A percentile compares a stretch with the other conserved stretches of the same genome.
Evolutionary conservation across 2,797 vertebrate species (phyloP).

Genomic region (Phoeniculus purpureus): DNA sequence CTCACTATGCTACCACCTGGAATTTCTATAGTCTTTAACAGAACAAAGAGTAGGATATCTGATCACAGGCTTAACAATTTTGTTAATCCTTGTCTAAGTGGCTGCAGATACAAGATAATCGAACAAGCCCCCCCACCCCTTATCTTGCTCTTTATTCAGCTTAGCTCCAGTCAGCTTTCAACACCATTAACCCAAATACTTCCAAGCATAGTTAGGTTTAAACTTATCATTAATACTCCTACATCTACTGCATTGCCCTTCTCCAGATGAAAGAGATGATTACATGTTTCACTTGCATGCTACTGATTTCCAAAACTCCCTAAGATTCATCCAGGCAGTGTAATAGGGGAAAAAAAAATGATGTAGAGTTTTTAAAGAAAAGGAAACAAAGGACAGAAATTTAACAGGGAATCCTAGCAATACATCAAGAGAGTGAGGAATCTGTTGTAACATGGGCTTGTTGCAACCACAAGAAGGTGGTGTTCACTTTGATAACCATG

Average conservation of each 20-base stretch:
- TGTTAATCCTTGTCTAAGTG: not conserved
- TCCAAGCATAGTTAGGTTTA: not conserved
- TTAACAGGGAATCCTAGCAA: not conserved
- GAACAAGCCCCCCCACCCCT: not conserved
- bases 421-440: not conserved
- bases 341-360: not conserved
- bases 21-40: not conserved
- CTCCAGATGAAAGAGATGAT: not conserved
- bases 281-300: not conserved
- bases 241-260: not conserved
- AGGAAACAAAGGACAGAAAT: not conserved
- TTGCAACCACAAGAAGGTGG: not conserved
- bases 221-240: not conserved
- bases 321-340: not conserved
- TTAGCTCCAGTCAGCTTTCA: constrained; percentile 6
- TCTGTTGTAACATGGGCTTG: not conserved
- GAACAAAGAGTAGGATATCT: not conserved
- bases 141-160: not conserved
- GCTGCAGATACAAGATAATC: not conserved
- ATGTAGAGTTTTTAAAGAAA: constrained; percentile 5
- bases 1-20: not conserved
- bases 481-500: not conserved
- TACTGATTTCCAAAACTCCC: not conserved
- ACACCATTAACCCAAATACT: not conserved
- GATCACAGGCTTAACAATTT: not conserved